Percentiles rank a stretch among this genome's conserved stretches.
Conservation (phyloP, 2,113 vertebrate species). For the Callocephalon fimbriatum region DNA sequence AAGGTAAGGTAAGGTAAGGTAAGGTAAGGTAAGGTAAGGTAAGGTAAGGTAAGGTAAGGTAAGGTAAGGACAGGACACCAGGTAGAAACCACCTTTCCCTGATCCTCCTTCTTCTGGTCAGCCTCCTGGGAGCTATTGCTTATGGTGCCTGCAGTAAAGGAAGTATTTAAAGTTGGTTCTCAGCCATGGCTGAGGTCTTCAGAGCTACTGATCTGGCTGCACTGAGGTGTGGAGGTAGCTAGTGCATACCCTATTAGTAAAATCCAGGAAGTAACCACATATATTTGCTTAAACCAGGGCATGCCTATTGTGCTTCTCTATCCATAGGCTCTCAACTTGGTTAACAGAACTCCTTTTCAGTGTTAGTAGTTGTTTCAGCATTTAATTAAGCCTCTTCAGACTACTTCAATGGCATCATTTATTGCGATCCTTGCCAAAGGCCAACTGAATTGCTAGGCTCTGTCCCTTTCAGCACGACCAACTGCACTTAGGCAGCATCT, state of each 20-base stretch:
- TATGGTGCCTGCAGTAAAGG: background rate
- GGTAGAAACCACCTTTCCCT: background rate
- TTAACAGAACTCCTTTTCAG: background rate
- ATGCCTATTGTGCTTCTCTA: background rate
- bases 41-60: too few species aligned
- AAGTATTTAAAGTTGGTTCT: background rate
- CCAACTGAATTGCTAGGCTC: background rate
- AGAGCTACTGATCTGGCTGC: background rate
- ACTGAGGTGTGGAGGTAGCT: background rate
- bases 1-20: too few species aligned
- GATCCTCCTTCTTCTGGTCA: background rate
- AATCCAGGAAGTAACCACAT: background rate
- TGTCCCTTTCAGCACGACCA: background rate
- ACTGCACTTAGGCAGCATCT: background rate
- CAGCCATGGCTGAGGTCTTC: background rate
- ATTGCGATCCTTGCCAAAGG: background rate
- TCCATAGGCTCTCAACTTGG: background rate
- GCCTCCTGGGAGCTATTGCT: background rate
- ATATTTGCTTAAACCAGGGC: background rate
- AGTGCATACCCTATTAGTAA: background rate
- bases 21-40: background rate
- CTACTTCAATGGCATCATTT: background rate
- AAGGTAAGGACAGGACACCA: background rate
- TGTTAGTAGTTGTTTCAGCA: background rate
- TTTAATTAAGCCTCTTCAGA: background rate